A percentile compares a stretch with the other conserved stretches of the same genome.
Evolutionary conservation across 2,113 vertebrate species (phyloP).

Genomic region (Triplophysa tibetana): DNA sequence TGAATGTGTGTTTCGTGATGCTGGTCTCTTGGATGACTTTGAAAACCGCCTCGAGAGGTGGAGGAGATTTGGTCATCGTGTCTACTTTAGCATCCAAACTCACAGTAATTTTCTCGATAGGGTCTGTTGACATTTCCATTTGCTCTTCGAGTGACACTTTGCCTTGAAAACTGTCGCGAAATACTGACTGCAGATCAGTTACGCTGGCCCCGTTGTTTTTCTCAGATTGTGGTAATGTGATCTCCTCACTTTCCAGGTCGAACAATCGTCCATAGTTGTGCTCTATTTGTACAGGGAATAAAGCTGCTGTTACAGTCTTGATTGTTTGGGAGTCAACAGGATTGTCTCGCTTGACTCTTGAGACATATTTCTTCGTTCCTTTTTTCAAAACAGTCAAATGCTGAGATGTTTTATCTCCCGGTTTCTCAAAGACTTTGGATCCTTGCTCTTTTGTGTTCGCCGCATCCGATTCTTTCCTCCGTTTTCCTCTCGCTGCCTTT

Average conservation of each 20-base stretch:
- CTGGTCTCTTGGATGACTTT: conserved; percentile 56
- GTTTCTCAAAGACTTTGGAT: conserved; percentile 60
- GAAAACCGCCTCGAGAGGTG: conserved; percentile 51
- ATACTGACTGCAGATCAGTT: conserved; percentile 23
- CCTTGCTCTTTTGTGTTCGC: conserved; percentile 42
- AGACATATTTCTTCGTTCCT: conserved; percentile 50
- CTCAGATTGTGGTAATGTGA: conserved; percentile 41
- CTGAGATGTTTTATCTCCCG: conserved; percentile 59
- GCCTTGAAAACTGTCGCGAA: conserved; percentile 2
- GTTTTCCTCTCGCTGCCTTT: conserved; percentile 57
- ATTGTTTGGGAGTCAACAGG: conserved; percentile 29
- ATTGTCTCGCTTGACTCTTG: conserved; percentile 38
- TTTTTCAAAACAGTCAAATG: conserved; percentile 60
- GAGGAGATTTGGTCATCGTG: conserved; percentile 33
- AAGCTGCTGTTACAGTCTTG: conserved; percentile 61
- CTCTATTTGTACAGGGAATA: conserved; percentile 65
- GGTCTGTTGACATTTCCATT: conserved; percentile 26
- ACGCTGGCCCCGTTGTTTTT: conserved; percentile 28
- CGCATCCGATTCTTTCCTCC: conserved; percentile 56
- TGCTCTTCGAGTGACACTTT: conserved; percentile 29
- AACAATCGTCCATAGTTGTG: conserved; percentile 70
- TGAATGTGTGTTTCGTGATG: conserved; percentile 42
- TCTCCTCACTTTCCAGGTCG: conserved; percentile 46
- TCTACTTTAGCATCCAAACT: conserved; percentile 35
- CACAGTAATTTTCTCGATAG: conserved; percentile 47